phyloP scores from a whole-genome alignment of 2,113 vertebrate species.

The Oplegnathus fasciatus region DNA sequence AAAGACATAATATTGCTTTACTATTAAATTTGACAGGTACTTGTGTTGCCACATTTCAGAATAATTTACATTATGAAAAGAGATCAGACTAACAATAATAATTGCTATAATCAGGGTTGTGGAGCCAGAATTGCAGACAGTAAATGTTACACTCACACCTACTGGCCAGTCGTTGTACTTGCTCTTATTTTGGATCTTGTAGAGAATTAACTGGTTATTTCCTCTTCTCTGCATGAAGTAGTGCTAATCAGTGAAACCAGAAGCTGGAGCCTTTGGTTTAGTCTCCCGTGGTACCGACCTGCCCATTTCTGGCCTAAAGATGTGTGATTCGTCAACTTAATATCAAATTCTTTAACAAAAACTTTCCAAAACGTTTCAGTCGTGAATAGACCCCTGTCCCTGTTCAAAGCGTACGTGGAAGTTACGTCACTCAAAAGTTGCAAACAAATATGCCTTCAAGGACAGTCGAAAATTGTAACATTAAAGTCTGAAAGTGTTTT shows the following conservation, averaged over 20 bases:
- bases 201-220: not conserved
- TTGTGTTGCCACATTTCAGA: not conserved
- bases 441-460: not conserved
- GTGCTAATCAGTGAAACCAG: not conserved
- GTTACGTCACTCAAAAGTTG: constrained; percentile 60
- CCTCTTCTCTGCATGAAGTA: not conserved
- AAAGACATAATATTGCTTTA: not conserved
- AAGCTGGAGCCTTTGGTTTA: not conserved
- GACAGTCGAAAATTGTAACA: not conserved
- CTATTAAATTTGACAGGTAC: not conserved
- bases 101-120: not conserved
- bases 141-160: constrained; percentile 73
- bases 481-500: not conserved
- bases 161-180: constrained; percentile 54
- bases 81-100: not conserved
- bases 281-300: not conserved
- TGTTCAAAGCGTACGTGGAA: constrained; percentile 47
- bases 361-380: not conserved
- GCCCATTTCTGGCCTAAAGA: not conserved
- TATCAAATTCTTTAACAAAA: not conserved
- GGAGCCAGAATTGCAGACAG: not conserved
- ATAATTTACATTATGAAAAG: not conserved
- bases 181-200: constrained; percentile 8
- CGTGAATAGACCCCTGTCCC: constrained; percentile 5
- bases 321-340: not conserved